A percentile compares a stretch with the other conserved stretches of the same genome.
phyloP scores from a whole-genome alignment of 53 echinoderm and acorn worm genomes.

The Paracentrotus lividus region DNA sequence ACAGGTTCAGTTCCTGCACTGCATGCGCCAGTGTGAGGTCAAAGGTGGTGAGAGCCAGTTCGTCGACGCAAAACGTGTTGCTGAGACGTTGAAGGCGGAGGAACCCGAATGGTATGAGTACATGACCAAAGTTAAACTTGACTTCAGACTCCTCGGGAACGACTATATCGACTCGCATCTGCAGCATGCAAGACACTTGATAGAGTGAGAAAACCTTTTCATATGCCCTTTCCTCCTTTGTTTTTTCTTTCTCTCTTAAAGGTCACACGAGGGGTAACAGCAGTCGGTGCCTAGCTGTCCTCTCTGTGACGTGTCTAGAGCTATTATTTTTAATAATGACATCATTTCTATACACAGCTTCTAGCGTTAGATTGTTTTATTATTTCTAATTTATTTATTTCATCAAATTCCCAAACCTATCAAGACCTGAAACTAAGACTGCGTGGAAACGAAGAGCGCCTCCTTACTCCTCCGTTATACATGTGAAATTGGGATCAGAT shows the following conservation, averaged over 20 bases:
- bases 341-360: background rate
- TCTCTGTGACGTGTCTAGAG: constrained; percentile 13
- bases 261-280: constrained; percentile 18
- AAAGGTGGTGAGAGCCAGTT: constrained; percentile 85
- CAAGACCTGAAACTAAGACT: background rate
- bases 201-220: constrained; percentile 78
- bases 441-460: background rate
- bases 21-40: constrained; percentile 78
- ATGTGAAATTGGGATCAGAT: background rate
- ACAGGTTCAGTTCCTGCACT: constrained; percentile 87
- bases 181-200: constrained; percentile 65
- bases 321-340: background rate
- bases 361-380: background rate
- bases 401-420: background rate
- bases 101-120: constrained; percentile 78
- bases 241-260: constrained; percentile 9
- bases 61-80: constrained; percentile 79
- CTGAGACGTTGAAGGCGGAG: constrained; percentile 73
- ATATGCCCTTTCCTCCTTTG: background rate
- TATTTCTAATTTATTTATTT: background rate
- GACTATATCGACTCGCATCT: constrained; percentile 75
- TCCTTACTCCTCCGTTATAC: background rate
- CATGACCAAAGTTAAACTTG: constrained; percentile 66
- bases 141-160: constrained; percentile 72
- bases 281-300: constrained; percentile 26